Evolutionary conservation across 1,140 invertebrate genomes (phyloP).

Genomic region (Laupala kohalensis): DNA sequence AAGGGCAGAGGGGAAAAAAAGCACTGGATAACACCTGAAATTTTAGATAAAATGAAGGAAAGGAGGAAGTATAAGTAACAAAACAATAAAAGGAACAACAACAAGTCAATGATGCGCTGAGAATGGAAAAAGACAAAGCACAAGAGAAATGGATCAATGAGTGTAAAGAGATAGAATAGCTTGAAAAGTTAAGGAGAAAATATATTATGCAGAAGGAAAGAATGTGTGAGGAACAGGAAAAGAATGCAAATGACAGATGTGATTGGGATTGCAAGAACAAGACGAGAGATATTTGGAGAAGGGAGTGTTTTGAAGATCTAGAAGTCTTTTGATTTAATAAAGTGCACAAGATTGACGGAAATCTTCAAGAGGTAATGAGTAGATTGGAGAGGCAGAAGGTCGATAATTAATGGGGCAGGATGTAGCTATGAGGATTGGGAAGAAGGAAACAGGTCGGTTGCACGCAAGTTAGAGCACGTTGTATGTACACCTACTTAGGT

Average conservation of each 20-base stretch:
- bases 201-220: background rate
- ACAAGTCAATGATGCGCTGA: background rate
- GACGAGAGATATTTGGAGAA: no score
- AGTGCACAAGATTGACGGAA: no score
- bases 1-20: background rate
- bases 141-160: background rate
- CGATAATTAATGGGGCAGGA: no score
- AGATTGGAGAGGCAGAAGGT: no score
- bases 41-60: background rate
- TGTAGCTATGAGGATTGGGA: no score
- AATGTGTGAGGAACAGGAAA: background rate
- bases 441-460: no score
- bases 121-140: background rate
- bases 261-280: no score
- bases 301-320: no score
- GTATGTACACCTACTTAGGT: no score
- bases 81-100: background rate
- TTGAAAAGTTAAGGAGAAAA: background rate
- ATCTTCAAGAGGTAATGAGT: no score
- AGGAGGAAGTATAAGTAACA: background rate
- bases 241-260: background rate
- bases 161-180: background rate
- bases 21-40: background rate
- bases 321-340: no score
- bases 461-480: no score